Evolutionary conservation across 2,113 vertebrate species (phyloP), one percentile per base, ranked within the genome.

Genomic region (Carollia perspicillata): DNA sequence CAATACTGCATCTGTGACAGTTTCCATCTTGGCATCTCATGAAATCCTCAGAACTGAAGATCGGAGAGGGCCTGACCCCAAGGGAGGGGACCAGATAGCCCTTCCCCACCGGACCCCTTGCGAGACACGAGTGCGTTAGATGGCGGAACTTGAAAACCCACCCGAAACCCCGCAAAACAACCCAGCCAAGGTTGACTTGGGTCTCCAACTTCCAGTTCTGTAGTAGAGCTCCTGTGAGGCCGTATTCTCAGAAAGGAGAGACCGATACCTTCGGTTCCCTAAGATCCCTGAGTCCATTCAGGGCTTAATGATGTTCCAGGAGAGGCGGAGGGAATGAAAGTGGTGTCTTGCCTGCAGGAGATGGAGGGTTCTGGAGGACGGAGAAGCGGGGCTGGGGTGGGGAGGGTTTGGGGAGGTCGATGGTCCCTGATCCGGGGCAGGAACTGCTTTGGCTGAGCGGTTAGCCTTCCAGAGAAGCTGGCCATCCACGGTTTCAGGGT

Each of bases 391-490:
- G 47, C 12, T 47, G 12, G 35, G 40, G 7, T 37, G 9, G 0
- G 14, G 49, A 2, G 47, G 51, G 51, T 51, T n/a, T n/a, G 49
- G 18, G 51, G 0, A 12, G 47, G 37, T 49, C 23, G 18, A n/a
- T 16, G 9, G 7, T 23, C 0, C 4, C 10, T 0, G 11, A 40
- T 35, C n/a, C 33, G 0, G 47, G 11, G 20, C 20, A 6, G 44
- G 16, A 51, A 11, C 4, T 17, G n/a, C 40, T 66, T 30, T 33
- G 2, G 22, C 4, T 47, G 0, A 16, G 11, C 1, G n/a, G n/a
- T 35, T 3, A 2, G n/a, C 9, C 58, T 95, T 78, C 49, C 8
- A 5, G 26, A 8, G 28, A 49, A 35, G 26, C 68, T n/a, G 12
- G 8, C 30, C 5, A 13, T 47, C 13, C 17, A 0, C 0, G 33